phyloP scores from a whole-genome alignment of 64 coral and sea anemone genomes.

The Dendrophyllia cribrosa region DNA sequence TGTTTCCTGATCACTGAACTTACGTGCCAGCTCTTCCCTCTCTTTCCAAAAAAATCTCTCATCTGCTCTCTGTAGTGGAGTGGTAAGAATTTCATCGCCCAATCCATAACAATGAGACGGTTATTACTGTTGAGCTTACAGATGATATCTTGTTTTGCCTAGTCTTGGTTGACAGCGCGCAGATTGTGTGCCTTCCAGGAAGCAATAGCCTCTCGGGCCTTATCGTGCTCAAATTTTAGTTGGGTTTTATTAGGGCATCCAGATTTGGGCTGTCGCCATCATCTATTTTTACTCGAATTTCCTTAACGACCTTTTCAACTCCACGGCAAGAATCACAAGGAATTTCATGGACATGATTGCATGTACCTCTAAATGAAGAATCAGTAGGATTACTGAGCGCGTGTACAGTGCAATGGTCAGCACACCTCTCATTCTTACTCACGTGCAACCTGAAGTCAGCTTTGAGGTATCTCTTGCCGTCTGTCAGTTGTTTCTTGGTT shows the following conservation, averaged over 20 bases:
- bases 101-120: constrained; percentile 57
- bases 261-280: not conserved
- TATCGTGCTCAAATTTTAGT: not conserved
- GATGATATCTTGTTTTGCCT: constrained; percentile 51
- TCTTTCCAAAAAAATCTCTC: not conserved
- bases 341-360: not conserved
- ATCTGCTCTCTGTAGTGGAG: constrained; percentile 34
- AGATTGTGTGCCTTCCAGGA: constrained; percentile 31
- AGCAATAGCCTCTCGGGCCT: not conserved
- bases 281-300: not conserved
- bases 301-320: not conserved
- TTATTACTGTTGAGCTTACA: constrained; percentile 8
- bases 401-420: constrained; percentile 19
- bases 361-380: not conserved
- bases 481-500: constrained; percentile 9
- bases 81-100: constrained; percentile 62
- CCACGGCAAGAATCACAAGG: not conserved
- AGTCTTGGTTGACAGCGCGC: constrained; percentile 24
- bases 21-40: not conserved
- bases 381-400: not conserved
- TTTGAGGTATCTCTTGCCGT: constrained; percentile 63
- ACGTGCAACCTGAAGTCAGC: constrained; percentile 57
- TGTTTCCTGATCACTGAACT: not conserved
- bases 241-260: not conserved
- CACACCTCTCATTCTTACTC: not conserved